Percentiles rank a stretch among this genome's conserved stretches.
These are phyloP conservation scores for Drosophila ficusphila DNA, from an alignment of 1,140 invertebrate genomes.

Conservation along the genomic window DNA sequence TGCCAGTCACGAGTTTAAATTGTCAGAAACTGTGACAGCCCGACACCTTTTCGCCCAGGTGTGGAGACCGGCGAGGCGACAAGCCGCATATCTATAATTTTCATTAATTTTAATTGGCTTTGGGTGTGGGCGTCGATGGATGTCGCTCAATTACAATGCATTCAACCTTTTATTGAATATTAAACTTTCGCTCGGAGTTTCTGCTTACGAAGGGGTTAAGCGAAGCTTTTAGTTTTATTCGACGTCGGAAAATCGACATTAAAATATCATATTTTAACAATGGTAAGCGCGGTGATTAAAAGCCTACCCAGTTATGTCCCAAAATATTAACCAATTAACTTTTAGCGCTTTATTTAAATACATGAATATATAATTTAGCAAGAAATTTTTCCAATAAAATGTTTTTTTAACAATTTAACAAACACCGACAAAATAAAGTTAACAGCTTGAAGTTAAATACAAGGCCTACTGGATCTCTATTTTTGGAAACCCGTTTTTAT, in stretches of 20 bases:
- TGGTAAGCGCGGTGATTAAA: no score
- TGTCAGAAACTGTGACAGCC: slow-evolving; percentile 59
- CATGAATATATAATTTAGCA: no score
- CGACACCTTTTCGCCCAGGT: slow-evolving; percentile 43
- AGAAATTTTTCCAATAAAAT: no score
- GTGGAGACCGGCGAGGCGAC: slow-evolving; percentile 31
- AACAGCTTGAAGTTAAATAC: no score
- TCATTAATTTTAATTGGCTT: slow-evolving; percentile 65
- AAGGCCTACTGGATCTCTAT: no score
- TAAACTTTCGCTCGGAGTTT: background rate
- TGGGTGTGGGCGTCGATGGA: slow-evolving; percentile 5
- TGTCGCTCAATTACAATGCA: slow-evolving; percentile 20
- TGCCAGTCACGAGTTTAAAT: slow-evolving; percentile 58
- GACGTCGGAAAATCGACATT: background rate
- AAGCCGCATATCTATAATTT: slow-evolving; percentile 72
- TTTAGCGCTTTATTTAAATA: no score
- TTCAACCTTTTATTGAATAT: slow-evolving; percentile 39
- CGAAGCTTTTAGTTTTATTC: background rate
- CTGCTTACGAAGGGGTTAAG: background rate
- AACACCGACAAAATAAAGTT: no score
- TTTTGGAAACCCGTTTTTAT: no score
- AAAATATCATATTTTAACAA: no score
- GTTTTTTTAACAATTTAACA: no score
- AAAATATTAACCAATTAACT: no score
- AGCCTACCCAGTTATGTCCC: no score